Base-by-base conservation (phyloP, 2,888 invertebrate species). In the Caenorhabditis imperialis region DNA sequence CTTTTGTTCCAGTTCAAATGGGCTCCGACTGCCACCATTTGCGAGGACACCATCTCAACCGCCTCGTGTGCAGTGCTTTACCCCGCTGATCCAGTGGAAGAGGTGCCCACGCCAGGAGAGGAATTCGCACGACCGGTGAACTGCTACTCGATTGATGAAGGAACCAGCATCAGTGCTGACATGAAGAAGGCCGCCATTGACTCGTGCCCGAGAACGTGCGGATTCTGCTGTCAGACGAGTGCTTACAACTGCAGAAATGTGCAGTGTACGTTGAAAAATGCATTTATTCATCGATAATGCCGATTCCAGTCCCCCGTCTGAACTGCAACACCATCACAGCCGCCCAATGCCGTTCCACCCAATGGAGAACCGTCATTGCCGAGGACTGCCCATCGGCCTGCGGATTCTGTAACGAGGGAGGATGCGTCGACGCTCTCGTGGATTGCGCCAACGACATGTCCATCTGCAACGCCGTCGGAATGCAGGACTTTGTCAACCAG, bases 221-320 rank as follows among this genome's bases (percentile, higher is more conserved):
- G 75, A 62, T 74, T 45, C 54, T 78, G 78, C 42, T 78, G 78
- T 42, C 50, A 70, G 10, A 76, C 78, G 1, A 51, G 54, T 12
- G 61, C 58, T 18, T 78, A 65, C 53, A 61, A 42, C 25, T 78
- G 78, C 51, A 22, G 38, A 3, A 76, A 78, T 40, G 65, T 58
- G 18, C 44, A 53, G 6, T 58, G 77, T 73, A 10, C 30, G 10
- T 30, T 7, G 7, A 20, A 8, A 14, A 35, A 57, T 10, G 14
- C 14, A 16, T 14, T 45, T 3, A n/a, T 14, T 18, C 27, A 8
- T 12, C 48, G n/a, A 23, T 23, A 18, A 16, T 30, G 16, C 25
- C 18, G 47, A 20, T 55, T 40, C 45, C 54, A 60, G 53, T 27
- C 35, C 50, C 62, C 3, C 50, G 47, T 14, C 35, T 53, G 23